phyloP scores from a whole-genome alignment of 2,888 invertebrate species.

The Stegophylla sp. region DNA sequence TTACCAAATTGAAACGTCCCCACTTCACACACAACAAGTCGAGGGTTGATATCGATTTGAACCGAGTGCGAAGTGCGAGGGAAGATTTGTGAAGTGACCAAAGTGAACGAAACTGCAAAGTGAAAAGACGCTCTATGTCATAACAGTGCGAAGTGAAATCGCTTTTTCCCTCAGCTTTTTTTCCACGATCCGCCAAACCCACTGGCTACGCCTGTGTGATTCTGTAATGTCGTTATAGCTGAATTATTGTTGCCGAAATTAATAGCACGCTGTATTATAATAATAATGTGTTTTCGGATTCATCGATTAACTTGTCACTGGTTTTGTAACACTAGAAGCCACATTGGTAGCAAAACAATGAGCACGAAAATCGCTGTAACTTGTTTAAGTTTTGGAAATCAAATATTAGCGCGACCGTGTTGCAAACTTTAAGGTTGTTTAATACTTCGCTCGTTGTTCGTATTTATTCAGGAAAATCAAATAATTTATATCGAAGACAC shows the following conservation, averaged over 20 bases:
- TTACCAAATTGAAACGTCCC: no score
- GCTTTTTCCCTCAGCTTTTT: no score
- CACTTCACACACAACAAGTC: no score
- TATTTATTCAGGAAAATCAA: background rate
- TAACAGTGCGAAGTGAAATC: no score
- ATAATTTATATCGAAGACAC: background rate
- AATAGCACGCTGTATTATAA: background rate
- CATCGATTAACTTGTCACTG: slow-evolving; percentile 2
- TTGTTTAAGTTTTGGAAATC: background rate
- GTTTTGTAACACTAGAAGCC: background rate
- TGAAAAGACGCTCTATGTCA: no score
- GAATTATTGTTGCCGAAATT: background rate
- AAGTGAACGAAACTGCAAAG: no score
- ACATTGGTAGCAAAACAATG: background rate
- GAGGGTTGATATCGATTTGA: no score
- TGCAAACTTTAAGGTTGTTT: background rate
- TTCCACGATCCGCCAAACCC: no score
- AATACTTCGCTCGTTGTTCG: background rate
- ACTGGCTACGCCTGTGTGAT: no score
- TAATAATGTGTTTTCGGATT: no score
- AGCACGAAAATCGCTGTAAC: slow-evolving; percentile 3
- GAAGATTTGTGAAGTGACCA: no score
- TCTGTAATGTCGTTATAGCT: background rate
- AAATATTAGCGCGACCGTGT: background rate
- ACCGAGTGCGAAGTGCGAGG: no score